These are phyloP conservation scores for Hormaphis cornu DNA, from an alignment of 1,140 invertebrate species.

Conservation along the genomic window DNA sequence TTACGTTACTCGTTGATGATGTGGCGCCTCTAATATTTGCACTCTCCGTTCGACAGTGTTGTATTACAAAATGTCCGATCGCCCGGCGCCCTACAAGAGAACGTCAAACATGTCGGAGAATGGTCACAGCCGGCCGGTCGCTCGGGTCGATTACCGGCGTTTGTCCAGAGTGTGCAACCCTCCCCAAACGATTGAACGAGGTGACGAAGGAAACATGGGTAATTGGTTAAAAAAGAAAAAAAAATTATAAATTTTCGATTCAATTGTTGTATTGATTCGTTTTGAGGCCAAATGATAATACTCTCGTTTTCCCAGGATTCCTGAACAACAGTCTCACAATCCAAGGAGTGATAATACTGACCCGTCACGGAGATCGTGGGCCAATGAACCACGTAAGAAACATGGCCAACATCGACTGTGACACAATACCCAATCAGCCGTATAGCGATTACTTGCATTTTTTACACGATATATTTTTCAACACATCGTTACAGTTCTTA, in stretches of 20 bases:
- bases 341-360: slow-evolving; percentile 66
- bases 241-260: too few species aligned
- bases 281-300: too few species aligned
- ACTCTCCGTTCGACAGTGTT: too few species aligned
- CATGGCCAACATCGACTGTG: slow-evolving; percentile 66
- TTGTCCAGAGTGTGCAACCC: neutral
- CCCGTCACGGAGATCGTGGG: slow-evolving; percentile 79
- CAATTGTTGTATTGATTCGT: neutral
- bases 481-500: slow-evolving; percentile 45
- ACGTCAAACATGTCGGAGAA: neutral
- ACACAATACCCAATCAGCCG: slow-evolving; percentile 35
- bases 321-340: slow-evolving; percentile 57
- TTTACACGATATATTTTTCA: slow-evolving; percentile 1
- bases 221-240: too few species aligned
- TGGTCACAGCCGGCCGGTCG: neutral
- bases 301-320: slow-evolving; percentile 45
- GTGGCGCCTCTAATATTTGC: too few species aligned
- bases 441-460: slow-evolving; percentile 24
- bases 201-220: slow-evolving; percentile 53
- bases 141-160: neutral
- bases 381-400: slow-evolving; percentile 68
- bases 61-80: slow-evolving; percentile 12
- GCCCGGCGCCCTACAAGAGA: neutral
- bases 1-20: too few species aligned
- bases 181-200: slow-evolving; percentile 38